phyloP scores from a whole-genome alignment of 2,888 invertebrate genomes.

The Crossocerus cetratus region DNA sequence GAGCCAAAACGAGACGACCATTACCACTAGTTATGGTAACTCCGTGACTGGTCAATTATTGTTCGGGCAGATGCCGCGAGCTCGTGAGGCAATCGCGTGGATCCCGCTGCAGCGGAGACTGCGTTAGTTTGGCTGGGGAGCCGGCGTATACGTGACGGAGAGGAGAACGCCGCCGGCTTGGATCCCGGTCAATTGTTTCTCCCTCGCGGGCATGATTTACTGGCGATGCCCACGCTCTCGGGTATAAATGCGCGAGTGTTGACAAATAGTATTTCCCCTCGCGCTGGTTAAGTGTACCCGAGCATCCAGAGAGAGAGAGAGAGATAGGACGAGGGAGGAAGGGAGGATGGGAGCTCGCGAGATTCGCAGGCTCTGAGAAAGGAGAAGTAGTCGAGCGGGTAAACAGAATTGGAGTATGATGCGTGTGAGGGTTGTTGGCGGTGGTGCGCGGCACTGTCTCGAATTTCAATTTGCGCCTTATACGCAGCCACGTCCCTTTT shows the following conservation, averaged over 20 bases:
- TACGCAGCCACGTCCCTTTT: slow-evolving; percentile 19
- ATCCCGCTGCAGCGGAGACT: background rate
- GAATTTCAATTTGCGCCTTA: slow-evolving; percentile 37
- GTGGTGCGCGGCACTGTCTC: slow-evolving; percentile 14
- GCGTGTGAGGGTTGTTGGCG: slow-evolving; percentile 1
- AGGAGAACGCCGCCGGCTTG: slow-evolving; percentile 22
- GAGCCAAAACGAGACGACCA: slow-evolving; percentile 55
- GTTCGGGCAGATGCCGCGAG: slow-evolving; percentile 26
- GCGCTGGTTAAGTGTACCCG: slow-evolving; percentile 56
- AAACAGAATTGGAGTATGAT: slow-evolving; percentile 2
- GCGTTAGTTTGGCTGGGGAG: slow-evolving; percentile 9
- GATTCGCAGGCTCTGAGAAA: background rate
- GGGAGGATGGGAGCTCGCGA: background rate
- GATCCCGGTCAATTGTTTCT: slow-evolving; percentile 61
- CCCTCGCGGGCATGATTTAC: slow-evolving; percentile 62
- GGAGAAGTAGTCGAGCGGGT: slow-evolving; percentile 11
- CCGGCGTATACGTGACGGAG: slow-evolving; percentile 8
- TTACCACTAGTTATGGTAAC: slow-evolving; percentile 64
- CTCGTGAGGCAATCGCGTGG: slow-evolving; percentile 14
- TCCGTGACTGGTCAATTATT: slow-evolving; percentile 65
- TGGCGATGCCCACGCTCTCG: slow-evolving; percentile 46
- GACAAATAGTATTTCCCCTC: slow-evolving; percentile 66
- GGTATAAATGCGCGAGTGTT: slow-evolving; percentile 63
- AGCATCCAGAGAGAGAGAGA: no score
- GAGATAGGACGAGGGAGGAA: slow-evolving; percentile 39